A percentile compares a stretch with the other conserved stretches of the same genome.
These are phyloP conservation scores for Ophraella communa DNA, from an alignment of 2,888 invertebrate genomes.

Conservation along the genomic window DNA sequence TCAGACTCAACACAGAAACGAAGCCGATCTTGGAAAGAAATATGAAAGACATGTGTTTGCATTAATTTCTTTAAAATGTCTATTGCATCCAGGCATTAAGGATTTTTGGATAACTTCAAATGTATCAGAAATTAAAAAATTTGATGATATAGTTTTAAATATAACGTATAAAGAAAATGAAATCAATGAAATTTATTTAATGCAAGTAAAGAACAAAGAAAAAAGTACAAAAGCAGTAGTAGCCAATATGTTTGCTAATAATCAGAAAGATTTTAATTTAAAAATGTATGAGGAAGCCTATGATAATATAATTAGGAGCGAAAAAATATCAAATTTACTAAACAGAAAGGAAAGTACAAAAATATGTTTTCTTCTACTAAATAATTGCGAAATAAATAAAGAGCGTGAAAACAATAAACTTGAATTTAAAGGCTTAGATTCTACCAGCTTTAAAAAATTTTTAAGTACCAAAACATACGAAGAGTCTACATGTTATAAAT, in stretches of 20 bases:
- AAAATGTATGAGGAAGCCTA: constrained; percentile 12
- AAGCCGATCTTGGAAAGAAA: constrained; percentile 24
- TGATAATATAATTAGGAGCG: neutral
- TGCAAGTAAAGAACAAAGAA: constrained; percentile 21
- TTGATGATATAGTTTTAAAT: constrained; percentile 22
- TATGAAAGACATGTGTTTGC: constrained; percentile 21
- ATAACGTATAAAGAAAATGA: constrained; percentile 4
- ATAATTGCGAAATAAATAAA: neutral
- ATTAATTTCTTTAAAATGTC: constrained; percentile 23
- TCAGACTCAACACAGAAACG: constrained; percentile 2
- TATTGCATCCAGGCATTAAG: constrained; percentile 14
- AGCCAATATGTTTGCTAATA: constrained; percentile 5
- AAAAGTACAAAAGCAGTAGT: neutral
- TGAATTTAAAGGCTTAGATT: neutral
- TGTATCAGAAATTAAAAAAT: constrained; percentile 1
- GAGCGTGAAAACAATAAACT: constrained; percentile 3
- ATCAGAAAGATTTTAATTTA: constrained; percentile 1
- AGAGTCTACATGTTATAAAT: neutral
- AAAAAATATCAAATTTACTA: neutral
- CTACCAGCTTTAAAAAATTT: constrained; percentile 3
- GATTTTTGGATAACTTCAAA: constrained; percentile 26
- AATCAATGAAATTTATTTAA: constrained; percentile 15
- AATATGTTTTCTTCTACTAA: constrained; percentile 13
- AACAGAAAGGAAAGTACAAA: neutral
- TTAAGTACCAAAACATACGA: constrained; percentile 2